Base-by-base conservation (phyloP, 2,113 vertebrate genomes). In the Rhinopomastus cyanomelas region DNA sequence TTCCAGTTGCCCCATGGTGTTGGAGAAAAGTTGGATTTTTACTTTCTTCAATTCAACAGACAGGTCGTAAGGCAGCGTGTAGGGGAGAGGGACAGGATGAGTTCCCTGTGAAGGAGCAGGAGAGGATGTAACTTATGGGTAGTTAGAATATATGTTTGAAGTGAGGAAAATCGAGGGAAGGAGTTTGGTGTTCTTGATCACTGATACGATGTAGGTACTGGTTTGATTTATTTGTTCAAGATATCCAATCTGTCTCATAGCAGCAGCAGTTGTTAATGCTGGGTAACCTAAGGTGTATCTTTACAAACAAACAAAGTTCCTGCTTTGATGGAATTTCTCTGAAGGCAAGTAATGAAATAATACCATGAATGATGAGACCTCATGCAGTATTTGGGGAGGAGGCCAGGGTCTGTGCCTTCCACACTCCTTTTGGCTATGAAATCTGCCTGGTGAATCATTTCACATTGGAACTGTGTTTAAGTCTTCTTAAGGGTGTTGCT, bases 281-380 rank as follows among this genome's bases (percentile, higher is more conserved):
- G 34, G 23, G 6, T 11, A 86, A 15, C 57, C 32, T 53, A 72
- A 84, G 52, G 22, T 72, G 44, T 85, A 44, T 83, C 68, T 64
- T 61, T 34, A 55, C 20, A 81, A 76, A 71, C 64, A 68, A 67
- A 81, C 59, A 57, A 25, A 89, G 78, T 81, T 85, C 30, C 30
- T 67, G 21, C 44, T 83, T 86, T 93, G 59, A 68, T 52, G 72
- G n/a, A 81, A 29, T 34, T 62, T n/a, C 8, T 6, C 16, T 82
- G 53, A 29, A 80, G 59, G 11, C 6, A 15, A 29, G 25, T 53
- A 52, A 42, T 71, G 53, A 71, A 68, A 4, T 39, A 76, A 57
- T 3, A 5, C 9, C 0, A 3, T 46, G 64, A 76, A 4, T 0
- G 5, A 23, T 51, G 23, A 74, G 15, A 8, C 17, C 11, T 49